Evolutionary conservation across 1,140 invertebrate genomes (phyloP).

Genomic region (Onthophagus taurus): DNA sequence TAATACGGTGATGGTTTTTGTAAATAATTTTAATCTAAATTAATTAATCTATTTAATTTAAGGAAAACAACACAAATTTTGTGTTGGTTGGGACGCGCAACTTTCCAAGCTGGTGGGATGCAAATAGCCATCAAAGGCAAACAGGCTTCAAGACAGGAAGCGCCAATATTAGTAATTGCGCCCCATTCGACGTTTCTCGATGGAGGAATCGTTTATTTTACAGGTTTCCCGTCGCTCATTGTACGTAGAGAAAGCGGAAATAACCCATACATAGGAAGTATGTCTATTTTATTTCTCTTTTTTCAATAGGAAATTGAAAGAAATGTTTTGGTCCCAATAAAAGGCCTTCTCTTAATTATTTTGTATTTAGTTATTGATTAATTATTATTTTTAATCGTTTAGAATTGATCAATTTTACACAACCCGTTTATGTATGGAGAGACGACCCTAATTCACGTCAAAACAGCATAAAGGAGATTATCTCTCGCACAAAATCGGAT

Average conservation of each 20-base stretch:
- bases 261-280: constrained; percentile 79
- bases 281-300: constrained; percentile 36
- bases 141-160: constrained; percentile 60
- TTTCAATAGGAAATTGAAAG: not conserved
- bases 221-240: constrained; percentile 69
- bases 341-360: not conserved
- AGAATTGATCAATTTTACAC: constrained; percentile 87
- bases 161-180: constrained; percentile 74
- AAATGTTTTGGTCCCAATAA: constrained; percentile 12
- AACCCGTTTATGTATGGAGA: constrained; percentile 87
- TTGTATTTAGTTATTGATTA: no score
- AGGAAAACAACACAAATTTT: constrained; percentile 53
- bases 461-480: constrained; percentile 86
- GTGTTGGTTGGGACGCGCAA: constrained; percentile 60
- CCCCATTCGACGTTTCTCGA: constrained; percentile 83
- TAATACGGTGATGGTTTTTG: not conserved
- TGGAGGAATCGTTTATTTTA: constrained; percentile 69
- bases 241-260: constrained; percentile 65
- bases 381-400: no score
- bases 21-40: not conserved
- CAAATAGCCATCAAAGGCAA: constrained; percentile 65
- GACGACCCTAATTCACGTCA: constrained; percentile 87
- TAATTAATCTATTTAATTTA: constrained; percentile 10
- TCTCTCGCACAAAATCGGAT: constrained; percentile 68
- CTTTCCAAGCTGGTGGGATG: constrained; percentile 68